Conservation (phyloP, 92 coral and sea anemone genomes). For the Paramuricea clavata region DNA sequence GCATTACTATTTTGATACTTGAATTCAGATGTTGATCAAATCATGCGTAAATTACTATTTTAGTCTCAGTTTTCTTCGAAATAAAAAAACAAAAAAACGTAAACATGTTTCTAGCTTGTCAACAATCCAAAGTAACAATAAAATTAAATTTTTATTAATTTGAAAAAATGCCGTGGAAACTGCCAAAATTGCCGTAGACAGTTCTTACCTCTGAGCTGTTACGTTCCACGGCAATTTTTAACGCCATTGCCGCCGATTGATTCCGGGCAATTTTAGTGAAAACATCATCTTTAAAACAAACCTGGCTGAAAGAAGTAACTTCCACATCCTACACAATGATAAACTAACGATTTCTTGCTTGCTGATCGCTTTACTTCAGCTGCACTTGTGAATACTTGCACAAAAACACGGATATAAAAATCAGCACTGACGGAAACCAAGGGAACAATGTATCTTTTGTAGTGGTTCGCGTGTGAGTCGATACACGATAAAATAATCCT, state of each 20-base stretch:
- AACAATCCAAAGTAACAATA: too few species aligned
- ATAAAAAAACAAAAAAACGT: too few species aligned
- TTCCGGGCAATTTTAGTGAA: not conserved
- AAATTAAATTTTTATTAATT: too few species aligned
- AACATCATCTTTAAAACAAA: conserved; percentile 28
- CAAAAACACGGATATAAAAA: conserved; percentile 94
- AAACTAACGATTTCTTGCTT: conserved; percentile 88
- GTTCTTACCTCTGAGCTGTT: too few species aligned
- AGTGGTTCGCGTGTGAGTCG: conserved; percentile 95
- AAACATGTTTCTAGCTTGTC: too few species aligned
- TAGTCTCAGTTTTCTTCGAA: too few species aligned
- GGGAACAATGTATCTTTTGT: conserved; percentile 89
- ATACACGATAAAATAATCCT: conserved; percentile 86
- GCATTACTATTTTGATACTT: too few species aligned
- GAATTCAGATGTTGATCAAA: too few species aligned
- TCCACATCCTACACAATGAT: conserved; percentile 92
- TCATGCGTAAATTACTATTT: too few species aligned
- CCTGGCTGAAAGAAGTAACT: conserved; percentile 92
- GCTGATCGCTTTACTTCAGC: conserved; percentile 91
- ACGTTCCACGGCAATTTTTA: too few species aligned
- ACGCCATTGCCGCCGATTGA: not conserved
- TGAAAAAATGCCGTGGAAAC: too few species aligned
- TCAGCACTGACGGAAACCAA: conserved; percentile 91
- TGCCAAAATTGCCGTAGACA: too few species aligned
- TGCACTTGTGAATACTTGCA: conserved; percentile 96